Conservation (phyloP, 2,113 vertebrate species). For the Macheiramphus alcinus region DNA sequence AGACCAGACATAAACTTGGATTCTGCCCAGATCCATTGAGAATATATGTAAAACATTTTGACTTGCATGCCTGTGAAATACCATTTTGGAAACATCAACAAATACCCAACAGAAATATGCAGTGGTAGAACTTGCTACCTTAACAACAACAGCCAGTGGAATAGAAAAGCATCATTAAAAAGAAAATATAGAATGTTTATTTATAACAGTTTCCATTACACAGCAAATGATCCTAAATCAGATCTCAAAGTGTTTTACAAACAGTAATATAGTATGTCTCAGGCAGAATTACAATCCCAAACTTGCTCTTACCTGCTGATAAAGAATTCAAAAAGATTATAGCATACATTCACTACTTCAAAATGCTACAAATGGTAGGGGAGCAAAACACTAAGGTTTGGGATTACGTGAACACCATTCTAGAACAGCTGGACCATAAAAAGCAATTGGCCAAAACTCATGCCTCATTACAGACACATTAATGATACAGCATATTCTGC, state of each 20-base stretch:
- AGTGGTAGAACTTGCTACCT: neutral
- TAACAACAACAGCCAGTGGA: neutral
- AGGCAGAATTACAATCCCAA: neutral
- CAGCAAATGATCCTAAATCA: neutral
- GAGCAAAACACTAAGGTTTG: neutral
- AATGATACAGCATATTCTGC: neutral
- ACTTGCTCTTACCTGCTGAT: neutral
- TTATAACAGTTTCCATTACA: neutral
- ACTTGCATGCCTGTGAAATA: neutral
- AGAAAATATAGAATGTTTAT: conserved; percentile 18
- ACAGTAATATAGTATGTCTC: neutral
- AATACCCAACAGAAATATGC: neutral
- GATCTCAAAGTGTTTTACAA: conserved; percentile 8
- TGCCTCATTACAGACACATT: neutral
- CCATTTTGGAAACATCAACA: neutral
- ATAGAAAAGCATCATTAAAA: neutral
- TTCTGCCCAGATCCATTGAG: neutral
- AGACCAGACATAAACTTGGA: neutral
- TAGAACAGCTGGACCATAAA: neutral
- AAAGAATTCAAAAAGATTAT: neutral
- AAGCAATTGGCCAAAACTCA: neutral
- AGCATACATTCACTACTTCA: neutral
- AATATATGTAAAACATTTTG: neutral
- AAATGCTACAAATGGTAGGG: neutral
- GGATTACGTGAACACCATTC: neutral